Percentiles rank a stretch among this genome's conserved stretches.
phyloP scores from a whole-genome alignment of 2,113 vertebrate species.

The Pygoscelis adeliae region DNA sequence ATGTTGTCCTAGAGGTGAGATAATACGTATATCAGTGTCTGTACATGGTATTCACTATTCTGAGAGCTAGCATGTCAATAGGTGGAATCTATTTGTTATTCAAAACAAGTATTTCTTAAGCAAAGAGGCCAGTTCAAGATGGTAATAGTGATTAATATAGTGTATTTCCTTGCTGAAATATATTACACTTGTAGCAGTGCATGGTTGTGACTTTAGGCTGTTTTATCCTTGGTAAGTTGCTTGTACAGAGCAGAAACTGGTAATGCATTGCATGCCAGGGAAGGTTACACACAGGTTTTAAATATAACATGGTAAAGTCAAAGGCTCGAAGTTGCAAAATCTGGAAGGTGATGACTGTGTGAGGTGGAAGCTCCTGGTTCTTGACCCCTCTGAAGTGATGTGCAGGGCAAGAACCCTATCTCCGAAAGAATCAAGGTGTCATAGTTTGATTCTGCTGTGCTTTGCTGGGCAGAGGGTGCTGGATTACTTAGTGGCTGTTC shows the following conservation, averaged over 20 bases:
- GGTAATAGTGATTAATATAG: background rate
- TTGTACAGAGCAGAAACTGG: background rate
- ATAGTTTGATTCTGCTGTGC: background rate
- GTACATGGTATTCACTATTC: background rate
- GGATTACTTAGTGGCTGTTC: background rate
- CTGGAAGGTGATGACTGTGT: background rate
- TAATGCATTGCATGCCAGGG: background rate
- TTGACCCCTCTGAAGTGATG: background rate
- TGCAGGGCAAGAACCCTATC: background rate
- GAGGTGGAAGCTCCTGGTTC: background rate
- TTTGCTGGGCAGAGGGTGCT: background rate
- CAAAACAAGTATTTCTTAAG: background rate
- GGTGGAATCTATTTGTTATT: background rate
- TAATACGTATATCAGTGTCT: background rate
- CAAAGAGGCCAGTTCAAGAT: background rate
- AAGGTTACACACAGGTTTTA: background rate
- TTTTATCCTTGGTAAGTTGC: background rate
- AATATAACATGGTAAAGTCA: background rate
- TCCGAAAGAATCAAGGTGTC: background rate
- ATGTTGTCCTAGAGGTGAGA: constrained; percentile 93
- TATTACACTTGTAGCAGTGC: accelerated
- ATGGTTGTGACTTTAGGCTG: background rate
- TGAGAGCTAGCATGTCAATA: background rate
- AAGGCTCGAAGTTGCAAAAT: background rate
- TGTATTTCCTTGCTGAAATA: background rate